Conservation (phyloP, 2,888 invertebrate genomes). For the Unio pictorum region DNA sequence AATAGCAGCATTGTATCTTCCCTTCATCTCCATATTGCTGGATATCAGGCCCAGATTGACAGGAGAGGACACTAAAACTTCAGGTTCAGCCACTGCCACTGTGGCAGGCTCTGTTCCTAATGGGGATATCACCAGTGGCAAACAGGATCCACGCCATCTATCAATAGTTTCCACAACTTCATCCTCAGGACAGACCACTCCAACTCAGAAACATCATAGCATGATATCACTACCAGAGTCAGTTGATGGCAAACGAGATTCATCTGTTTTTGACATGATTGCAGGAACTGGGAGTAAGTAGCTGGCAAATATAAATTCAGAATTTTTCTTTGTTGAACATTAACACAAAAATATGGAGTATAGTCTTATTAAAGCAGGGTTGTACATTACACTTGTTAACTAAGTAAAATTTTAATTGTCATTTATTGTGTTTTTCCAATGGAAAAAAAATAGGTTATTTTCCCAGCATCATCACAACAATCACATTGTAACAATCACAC, state of each 20-base stretch:
- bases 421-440: too few species aligned
- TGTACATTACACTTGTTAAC: too few species aligned
- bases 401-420: too few species aligned
- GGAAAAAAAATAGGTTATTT: too few species aligned
- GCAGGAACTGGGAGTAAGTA: conserved; percentile 55
- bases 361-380: too few species aligned
- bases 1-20: conserved; percentile 91
- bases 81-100: conserved; percentile 16
- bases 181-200: conserved; percentile 24
- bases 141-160: conserved; percentile 20
- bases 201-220: conserved; percentile 30
- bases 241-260: conserved; percentile 35
- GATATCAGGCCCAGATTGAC: conserved; percentile 87
- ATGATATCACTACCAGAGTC: conserved; percentile 25
- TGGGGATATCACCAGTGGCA: conserved; percentile 29
- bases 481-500: too few species aligned
- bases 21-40: conserved; percentile 89
- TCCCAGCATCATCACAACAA: too few species aligned
- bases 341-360: too few species aligned
- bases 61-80: conserved; percentile 36
- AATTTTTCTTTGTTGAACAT: too few species aligned
- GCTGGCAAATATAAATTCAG: neutral
- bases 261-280: conserved; percentile 63
- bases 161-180: conserved; percentile 4
- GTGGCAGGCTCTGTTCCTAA: conserved; percentile 27